A percentile compares a stretch with the other conserved stretches of the same genome.
phyloP scores from a whole-genome alignment of 2,113 vertebrate genomes.

The Petroica traversi region DNA sequence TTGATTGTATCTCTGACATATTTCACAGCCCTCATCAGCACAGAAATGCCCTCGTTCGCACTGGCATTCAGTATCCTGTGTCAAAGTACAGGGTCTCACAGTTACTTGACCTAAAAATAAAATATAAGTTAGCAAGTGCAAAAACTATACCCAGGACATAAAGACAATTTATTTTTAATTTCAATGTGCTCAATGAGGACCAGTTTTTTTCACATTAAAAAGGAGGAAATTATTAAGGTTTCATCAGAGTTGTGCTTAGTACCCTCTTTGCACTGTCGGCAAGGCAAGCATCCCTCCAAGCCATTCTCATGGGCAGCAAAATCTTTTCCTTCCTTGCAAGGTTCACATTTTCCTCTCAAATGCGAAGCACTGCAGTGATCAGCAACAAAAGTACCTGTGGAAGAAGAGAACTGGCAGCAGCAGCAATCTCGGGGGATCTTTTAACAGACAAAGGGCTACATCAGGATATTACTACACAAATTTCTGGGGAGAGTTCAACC shows the following conservation, averaged over 20 bases:
- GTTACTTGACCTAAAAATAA: constrained; percentile 41
- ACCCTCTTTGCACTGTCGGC: constrained; percentile 57
- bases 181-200: neutral
- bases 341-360: neutral
- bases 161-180: neutral
- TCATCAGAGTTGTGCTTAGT: neutral
- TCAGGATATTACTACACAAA: neutral
- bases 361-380: neutral
- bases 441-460: neutral
- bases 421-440: neutral
- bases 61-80: neutral
- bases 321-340: neutral
- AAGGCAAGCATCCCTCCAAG: neutral
- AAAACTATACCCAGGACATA: neutral
- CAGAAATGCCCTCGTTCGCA: constrained; percentile 51
- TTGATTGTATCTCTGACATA: constrained; percentile 6
- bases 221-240: neutral
- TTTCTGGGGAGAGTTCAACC: neutral
- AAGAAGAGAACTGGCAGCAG: neutral
- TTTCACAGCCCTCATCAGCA: neutral
- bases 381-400: neutral
- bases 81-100: constrained; percentile 2
- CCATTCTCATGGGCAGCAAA: neutral
- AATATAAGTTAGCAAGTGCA: neutral
- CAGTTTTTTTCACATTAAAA: neutral